Percentiles rank a stretch among this genome's conserved stretches.
Evolutionary conservation across 2,888 invertebrate species (phyloP).

Genomic region (Lepetodrilus schrolli): DNA sequence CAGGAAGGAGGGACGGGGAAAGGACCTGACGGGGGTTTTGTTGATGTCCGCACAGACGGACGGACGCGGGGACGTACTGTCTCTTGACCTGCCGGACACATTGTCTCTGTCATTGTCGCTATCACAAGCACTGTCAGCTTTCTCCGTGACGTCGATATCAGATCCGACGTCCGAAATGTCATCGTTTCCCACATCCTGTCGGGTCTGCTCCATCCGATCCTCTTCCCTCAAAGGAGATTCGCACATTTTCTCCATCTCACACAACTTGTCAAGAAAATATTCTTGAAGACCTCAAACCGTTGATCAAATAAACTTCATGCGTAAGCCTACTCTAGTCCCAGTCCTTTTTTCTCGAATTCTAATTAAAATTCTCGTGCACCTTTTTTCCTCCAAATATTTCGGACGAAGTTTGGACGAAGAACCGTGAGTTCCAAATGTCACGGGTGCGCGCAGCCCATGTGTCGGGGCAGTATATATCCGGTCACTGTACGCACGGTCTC

Average conservation of each 20-base stretch:
- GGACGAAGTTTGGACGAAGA: too few species aligned
- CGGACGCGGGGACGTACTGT: neutral
- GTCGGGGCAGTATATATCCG: too few species aligned
- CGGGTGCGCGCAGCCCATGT: too few species aligned
- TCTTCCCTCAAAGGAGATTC: neutral
- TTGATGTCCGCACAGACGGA: neutral
- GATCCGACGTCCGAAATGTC: neutral
- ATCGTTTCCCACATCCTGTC: neutral
- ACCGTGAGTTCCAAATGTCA: too few species aligned
- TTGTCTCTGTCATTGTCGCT: neutral
- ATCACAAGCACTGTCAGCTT: neutral
- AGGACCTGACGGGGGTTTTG: slow-evolving; percentile 11
- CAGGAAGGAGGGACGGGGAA: slow-evolving; percentile 34
- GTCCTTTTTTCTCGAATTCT: too few species aligned
- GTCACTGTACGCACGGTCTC: too few species aligned
- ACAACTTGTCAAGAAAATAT: too few species aligned
- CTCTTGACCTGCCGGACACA: neutral
- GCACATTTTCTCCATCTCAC: neutral
- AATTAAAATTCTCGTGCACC: too few species aligned
- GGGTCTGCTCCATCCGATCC: neutral
- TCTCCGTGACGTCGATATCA: slow-evolving; percentile 4
- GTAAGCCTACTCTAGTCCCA: too few species aligned
- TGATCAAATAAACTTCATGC: too few species aligned
- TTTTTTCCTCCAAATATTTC: too few species aligned
- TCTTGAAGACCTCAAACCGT: too few species aligned